Percentiles rank a stretch among this genome's conserved stretches.
phyloP scores from a whole-genome alignment of 2,888 invertebrate genomes.

The Poecilobothrus nobilitatus region DNA sequence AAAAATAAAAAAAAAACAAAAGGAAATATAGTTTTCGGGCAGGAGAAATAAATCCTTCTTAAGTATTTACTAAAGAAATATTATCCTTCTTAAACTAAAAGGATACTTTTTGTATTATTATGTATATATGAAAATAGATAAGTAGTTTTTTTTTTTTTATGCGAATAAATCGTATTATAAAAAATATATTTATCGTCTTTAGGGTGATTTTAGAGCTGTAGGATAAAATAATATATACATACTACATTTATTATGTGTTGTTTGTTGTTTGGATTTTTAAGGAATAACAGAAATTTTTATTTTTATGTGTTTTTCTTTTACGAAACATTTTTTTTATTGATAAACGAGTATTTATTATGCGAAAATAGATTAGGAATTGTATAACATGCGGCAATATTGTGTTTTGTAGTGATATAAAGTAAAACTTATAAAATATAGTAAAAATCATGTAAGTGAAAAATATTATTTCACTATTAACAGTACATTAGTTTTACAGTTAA shows the following conservation, averaged over 20 bases:
- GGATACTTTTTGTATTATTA: neutral
- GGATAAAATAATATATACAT: neutral
- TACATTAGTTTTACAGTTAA: no score
- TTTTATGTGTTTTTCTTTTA: neutral
- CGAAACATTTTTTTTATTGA: neutral
- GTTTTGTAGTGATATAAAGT: no score
- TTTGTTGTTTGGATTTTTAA: neutral
- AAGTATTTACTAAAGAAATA: neutral
- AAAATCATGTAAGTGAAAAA: no score
- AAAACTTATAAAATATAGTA: no score
- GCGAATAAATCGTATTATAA: neutral
- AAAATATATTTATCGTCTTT: neutral
- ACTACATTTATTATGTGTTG: no score
- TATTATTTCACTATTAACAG: no score
- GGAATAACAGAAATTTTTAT: neutral
- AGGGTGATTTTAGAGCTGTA: neutral
- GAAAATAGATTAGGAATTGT: neutral
- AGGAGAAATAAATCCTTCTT: no score
- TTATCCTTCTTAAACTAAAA: neutral
- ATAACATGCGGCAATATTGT: no score
- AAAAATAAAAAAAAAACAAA: neutral
- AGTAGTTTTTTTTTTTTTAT: neutral
- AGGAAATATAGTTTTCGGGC: neutral
- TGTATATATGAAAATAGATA: neutral
- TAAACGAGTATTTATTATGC: neutral